Evolutionary conservation across 2,888 invertebrate species (phyloP).

Genomic region (Vesta saturnalis): DNA sequence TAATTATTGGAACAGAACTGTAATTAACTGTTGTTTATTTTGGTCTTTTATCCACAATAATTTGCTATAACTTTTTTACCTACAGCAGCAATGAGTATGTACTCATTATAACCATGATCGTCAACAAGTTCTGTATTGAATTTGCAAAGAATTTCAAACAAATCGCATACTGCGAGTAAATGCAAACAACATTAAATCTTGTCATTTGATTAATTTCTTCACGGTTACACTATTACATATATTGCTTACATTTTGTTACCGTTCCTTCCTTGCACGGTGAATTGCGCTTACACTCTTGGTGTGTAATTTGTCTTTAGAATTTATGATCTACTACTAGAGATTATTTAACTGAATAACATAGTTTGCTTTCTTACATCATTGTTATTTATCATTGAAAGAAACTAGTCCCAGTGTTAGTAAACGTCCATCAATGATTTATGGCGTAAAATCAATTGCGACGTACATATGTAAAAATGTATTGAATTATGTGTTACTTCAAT

Average conservation of each 20-base stretch:
- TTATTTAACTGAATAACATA: slow-evolving; percentile 35
- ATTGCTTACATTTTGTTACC: slow-evolving; percentile 37
- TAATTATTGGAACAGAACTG: no score
- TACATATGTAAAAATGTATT: not conserved
- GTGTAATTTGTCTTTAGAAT: slow-evolving; percentile 50
- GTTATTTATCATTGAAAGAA: not conserved
- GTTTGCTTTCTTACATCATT: not conserved
- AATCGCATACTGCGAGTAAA: slow-evolving; percentile 14
- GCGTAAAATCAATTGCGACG: not conserved
- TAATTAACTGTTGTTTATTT: no score
- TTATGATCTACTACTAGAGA: slow-evolving; percentile 44
- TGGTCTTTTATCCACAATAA: no score
- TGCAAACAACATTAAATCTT: slow-evolving; percentile 26
- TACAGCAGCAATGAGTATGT: no score
- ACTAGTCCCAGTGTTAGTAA: not conserved
- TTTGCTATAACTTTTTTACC: no score
- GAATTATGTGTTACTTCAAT: not conserved
- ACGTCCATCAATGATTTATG: not conserved
- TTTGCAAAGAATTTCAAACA: slow-evolving; percentile 10
- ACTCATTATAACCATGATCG: no score
- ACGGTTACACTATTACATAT: slow-evolving; percentile 41
- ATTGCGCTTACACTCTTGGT: slow-evolving; percentile 34
- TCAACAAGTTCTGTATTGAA: not conserved
- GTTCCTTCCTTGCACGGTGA: slow-evolving; percentile 29
- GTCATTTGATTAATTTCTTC: slow-evolving; percentile 42